Base-by-base conservation (phyloP, 2,888 invertebrate genomes). In the Polyommatus icarus region DNA sequence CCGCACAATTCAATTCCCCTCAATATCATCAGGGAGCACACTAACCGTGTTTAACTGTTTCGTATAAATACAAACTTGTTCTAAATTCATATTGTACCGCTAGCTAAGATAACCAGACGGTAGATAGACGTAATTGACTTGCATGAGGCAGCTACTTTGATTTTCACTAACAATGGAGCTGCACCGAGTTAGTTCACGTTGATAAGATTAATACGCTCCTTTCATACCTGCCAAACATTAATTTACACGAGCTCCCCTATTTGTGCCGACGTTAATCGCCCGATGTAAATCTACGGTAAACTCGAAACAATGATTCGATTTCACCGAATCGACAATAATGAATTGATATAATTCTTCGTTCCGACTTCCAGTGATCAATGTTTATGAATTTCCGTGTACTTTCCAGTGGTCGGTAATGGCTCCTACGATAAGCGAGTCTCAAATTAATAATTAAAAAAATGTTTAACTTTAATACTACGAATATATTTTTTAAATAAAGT, bases 51-150 rank as follows among this genome's bases (percentile, higher is more conserved):
- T 92, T 88, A 86, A 86, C 86, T 89, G 88, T 89, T 87, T 84
- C 84, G 83, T 77, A 84, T 85, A 83, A 87, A 88, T 88, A 87
- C 87, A 89, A 89, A 86, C 87, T 88, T 82, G 85, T 84, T 87
- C 84, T 85, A 85, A 88, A 90, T 91, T 90, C 89, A 89, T 90
- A 89, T 90, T 91, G 90, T 90, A 90, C 90, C 88, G 86, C 85
- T 86, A 88, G 86, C 87, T 86, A 84, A 85, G 88, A 87, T 91
- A 93, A 93, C 91, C 84, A 87, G 91, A 89, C 93, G 88, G 87
- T 81, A 85, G 90, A 92, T 89, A 92, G 91, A 90, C 91, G 79
- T 93, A 93, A 93, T 93, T 93, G 92, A 91, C 92, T 92, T 89
- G 89, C 88, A 90, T 89, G 88, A 90, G 91, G 86, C 91, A 89